phyloP scores from a whole-genome alignment of 2,888 invertebrate genomes.

The Pardosa pseudoannulata region DNA sequence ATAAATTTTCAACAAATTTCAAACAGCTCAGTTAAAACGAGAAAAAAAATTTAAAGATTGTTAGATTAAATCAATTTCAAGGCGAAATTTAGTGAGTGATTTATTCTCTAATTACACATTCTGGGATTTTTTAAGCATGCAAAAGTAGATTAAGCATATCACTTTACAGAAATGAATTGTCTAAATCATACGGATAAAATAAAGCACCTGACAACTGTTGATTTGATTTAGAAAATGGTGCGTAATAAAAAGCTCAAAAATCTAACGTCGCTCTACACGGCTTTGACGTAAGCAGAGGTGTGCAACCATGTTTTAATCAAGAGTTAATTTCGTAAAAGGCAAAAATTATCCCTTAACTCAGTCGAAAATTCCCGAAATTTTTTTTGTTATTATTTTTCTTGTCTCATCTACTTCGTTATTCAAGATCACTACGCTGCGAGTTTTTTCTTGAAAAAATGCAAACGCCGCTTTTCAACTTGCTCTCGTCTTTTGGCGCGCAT shows the following conservation, averaged over 20 bases:
- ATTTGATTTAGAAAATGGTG: background rate
- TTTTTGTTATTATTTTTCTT: slow-evolving; percentile 24
- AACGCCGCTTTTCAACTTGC: slow-evolving; percentile 50
- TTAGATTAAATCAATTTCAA: too few relatives aligned
- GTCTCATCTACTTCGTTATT: background rate
- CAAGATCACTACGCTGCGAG: background rate
- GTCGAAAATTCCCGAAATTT: slow-evolving; percentile 20
- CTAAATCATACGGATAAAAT: background rate
- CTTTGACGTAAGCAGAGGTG: background rate
- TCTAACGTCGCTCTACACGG: background rate
- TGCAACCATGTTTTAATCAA: slow-evolving; percentile 25
- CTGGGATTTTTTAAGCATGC: too few relatives aligned
- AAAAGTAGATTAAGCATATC: too few relatives aligned
- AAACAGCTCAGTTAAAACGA: too few relatives aligned
- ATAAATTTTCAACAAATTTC: too few relatives aligned
- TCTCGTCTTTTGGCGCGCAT: slow-evolving; percentile 30
- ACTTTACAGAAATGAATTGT: too few relatives aligned
- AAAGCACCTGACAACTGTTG: background rate
- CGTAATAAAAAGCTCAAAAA: background rate
- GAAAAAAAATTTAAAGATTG: too few relatives aligned
- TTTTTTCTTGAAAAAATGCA: slow-evolving; percentile 27
- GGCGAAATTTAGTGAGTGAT: too few relatives aligned
- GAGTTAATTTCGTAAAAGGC: slow-evolving; percentile 52
- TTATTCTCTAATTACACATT: too few relatives aligned
- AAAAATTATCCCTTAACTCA: slow-evolving; percentile 31